A percentile compares a stretch with the other conserved stretches of the same genome.
phyloP scores from a whole-genome alignment of 2,888 invertebrate genomes.

The Tenthredo amoena region DNA sequence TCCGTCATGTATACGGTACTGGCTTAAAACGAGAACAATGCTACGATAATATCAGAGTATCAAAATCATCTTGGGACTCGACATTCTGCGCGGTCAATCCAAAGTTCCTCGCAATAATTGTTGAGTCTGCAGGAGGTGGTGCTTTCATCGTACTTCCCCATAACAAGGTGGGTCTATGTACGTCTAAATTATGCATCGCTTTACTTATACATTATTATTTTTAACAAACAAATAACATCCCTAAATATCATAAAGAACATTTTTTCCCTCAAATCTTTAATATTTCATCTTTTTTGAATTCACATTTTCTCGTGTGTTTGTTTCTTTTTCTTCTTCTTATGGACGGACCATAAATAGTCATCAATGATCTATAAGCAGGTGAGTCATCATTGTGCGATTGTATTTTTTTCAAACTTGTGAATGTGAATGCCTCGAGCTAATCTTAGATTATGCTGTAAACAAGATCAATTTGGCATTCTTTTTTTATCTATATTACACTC shows the following conservation, averaged over 20 bases:
- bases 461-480: not conserved
- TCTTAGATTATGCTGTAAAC: slow-evolving; percentile 32
- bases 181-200: slow-evolving; percentile 7
- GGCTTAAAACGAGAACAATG: slow-evolving; percentile 97
- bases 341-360: slow-evolving; percentile 39
- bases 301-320: not conserved
- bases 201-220: slow-evolving; percentile 54
- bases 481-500: not conserved
- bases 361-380: slow-evolving; percentile 13
- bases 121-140: slow-evolving; percentile 97
- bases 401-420: not conserved
- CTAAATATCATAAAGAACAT: not conserved
- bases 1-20: slow-evolving; percentile 97
- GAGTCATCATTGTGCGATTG: slow-evolving; percentile 41
- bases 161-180: slow-evolving; percentile 86
- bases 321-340: slow-evolving; percentile 61
- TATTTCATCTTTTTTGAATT: not conserved
- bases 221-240: slow-evolving; percentile 8
- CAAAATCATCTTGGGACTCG: slow-evolving; percentile 99
- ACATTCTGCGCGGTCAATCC: slow-evolving; percentile 99
- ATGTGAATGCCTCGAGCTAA: not conserved
- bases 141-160: slow-evolving; percentile 97
- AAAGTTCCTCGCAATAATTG: slow-evolving; percentile 97
- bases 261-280: no score
- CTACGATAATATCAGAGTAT: slow-evolving; percentile 98